Evolutionary conservation across 2,113 vertebrate genomes (phyloP).

Genomic region (Antigone vipio): DNA sequence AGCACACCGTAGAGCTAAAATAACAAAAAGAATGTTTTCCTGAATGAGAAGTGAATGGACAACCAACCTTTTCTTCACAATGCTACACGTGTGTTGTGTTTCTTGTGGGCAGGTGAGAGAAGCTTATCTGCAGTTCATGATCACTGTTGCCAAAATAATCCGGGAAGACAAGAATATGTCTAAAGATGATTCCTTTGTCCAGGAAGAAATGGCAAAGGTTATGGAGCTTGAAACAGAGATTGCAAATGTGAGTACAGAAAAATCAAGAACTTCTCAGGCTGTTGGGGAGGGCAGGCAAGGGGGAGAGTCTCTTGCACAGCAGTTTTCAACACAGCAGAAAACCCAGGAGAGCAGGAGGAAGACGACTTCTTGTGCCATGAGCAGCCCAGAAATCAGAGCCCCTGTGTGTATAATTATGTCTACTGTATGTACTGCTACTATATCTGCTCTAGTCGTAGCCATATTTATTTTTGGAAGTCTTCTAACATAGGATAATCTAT

Average conservation of each 20-base stretch:
- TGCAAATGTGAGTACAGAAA: slow-evolving; percentile 83
- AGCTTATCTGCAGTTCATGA: slow-evolving; percentile 93
- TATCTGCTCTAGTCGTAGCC: neutral
- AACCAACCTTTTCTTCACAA: neutral
- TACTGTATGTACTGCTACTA: neutral
- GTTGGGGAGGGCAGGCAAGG: neutral
- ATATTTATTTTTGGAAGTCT: neutral
- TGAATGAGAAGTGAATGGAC: neutral
- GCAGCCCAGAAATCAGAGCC: neutral
- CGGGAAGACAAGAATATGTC: slow-evolving; percentile 85
- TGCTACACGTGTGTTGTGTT: neutral
- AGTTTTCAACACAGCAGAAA: neutral
- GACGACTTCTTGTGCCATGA: fast-evolving
- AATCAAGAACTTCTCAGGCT: neutral
- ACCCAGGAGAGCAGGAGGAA: neutral
- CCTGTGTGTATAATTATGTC: neutral
- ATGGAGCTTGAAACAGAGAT: slow-evolving; percentile 91
- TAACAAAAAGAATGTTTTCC: neutral
- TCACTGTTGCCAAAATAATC: slow-evolving; percentile 85
- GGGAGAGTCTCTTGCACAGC: neutral
- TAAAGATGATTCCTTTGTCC: slow-evolving; percentile 77
- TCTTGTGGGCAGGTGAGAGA: slow-evolving; percentile 80
- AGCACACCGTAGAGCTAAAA: neutral
- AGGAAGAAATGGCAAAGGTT: slow-evolving; percentile 87
- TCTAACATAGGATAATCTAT: neutral